phyloP scores from a whole-genome alignment of 2,797 vertebrate genomes.

The Acipenser ruthenus region DNA sequence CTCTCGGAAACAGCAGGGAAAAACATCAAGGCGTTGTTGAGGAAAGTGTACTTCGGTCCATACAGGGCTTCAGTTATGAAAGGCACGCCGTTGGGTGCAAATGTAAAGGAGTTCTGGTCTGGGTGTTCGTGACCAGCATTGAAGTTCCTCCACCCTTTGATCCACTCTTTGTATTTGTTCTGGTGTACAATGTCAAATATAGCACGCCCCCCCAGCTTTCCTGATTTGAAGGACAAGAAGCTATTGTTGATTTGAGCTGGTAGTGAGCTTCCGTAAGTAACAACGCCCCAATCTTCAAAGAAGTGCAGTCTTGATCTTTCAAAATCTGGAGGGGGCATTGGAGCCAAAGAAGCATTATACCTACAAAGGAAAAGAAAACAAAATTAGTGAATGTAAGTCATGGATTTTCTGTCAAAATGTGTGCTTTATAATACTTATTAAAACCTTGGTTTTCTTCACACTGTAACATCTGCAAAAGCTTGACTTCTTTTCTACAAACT shows the following conservation, averaged over 20 bases:
- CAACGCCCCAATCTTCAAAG: slow-evolving; percentile 97
- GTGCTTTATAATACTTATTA: too few relatives aligned
- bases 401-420: too few relatives aligned
- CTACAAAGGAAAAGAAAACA: slow-evolving; percentile 44
- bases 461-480: too few relatives aligned
- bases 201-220: slow-evolving; percentile 91
- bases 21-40: slow-evolving; percentile 91
- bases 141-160: slow-evolving; percentile 93
- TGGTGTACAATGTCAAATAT: slow-evolving; percentile 93
- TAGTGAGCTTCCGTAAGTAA: slow-evolving; percentile 83
- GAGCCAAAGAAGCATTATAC: slow-evolving; percentile 78
- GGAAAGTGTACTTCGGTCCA: slow-evolving; percentile 87
- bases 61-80: slow-evolving; percentile 95
- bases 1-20: slow-evolving; percentile 64
- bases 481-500: too few relatives aligned
- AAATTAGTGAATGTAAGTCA: too few relatives aligned
- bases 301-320: slow-evolving; percentile 75
- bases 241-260: slow-evolving; percentile 73
- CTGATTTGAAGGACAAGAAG: slow-evolving; percentile 95
- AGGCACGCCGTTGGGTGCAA: slow-evolving; percentile 83
- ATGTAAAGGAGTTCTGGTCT: slow-evolving; percentile 94
- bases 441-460: too few relatives aligned
- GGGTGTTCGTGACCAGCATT: slow-evolving; percentile 95
- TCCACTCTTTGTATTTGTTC: slow-evolving; percentile 91
- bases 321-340: slow-evolving; percentile 77